Evolutionary conservation across 2,888 invertebrate genomes (phyloP).

Genomic region (Hyppa rectilinea): DNA sequence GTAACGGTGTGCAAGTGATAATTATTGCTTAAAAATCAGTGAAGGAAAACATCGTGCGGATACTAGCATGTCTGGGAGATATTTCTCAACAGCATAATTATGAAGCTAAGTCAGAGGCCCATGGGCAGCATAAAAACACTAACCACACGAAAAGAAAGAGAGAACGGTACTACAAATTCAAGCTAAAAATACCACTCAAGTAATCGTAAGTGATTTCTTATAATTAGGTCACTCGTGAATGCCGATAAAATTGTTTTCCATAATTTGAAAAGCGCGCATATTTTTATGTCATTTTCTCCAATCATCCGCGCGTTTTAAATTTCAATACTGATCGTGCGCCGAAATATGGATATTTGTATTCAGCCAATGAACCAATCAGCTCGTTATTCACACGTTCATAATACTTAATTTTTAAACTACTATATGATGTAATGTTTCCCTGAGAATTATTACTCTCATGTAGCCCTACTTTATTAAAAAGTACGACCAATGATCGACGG

Average conservation of each 20-base stretch:
- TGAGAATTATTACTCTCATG: not conserved
- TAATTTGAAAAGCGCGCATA: conserved; percentile 15
- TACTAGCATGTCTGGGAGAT: too few relatives aligned
- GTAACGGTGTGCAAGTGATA: too few relatives aligned
- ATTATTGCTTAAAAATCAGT: too few relatives aligned
- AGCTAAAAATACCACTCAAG: too few relatives aligned
- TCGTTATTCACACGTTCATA: conserved; percentile 53
- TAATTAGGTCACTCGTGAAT: not conserved
- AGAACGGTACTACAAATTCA: too few relatives aligned
- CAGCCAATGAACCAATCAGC: conserved; percentile 55
- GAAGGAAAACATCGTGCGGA: too few relatives aligned
- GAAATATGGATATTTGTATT: conserved; percentile 54
- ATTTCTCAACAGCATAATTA: too few relatives aligned
- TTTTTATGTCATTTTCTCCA: conserved; percentile 40
- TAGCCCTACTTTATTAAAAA: conserved; percentile 9
- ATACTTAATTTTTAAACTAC: conserved; percentile 28
- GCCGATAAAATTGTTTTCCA: conserved; percentile 7
- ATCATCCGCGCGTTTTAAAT: conserved; percentile 54
- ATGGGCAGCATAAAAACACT: too few relatives aligned
- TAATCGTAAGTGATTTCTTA: not conserved
- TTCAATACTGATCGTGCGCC: conserved; percentile 46
- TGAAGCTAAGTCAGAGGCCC: too few relatives aligned
- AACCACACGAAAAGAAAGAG: too few relatives aligned
- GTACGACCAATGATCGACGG: conserved; percentile 8
- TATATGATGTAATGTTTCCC: not conserved